Base-by-base conservation (phyloP, 2,888 invertebrate species). In the Hyposoter dolosus region DNA sequence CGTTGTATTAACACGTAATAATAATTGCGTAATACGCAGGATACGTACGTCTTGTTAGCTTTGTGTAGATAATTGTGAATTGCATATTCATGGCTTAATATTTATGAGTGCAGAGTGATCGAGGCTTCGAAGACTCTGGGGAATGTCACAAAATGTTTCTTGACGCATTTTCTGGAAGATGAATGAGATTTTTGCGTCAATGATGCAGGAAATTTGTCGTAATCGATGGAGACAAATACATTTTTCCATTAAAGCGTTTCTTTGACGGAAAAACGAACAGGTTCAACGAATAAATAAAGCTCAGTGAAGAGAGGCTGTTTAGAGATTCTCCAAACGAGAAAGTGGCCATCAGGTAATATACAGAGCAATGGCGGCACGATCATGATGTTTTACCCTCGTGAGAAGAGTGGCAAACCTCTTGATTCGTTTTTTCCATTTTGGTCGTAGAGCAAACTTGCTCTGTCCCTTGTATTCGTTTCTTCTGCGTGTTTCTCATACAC, bases 1-100 rank as follows among this genome's bases (percentile, higher is more conserved):
- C 89, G 89, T 88, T 82, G 88, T 87, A 89, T 91, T 91, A 90
- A 88, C 90, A 89, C 89, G 82, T 82, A 75, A 87, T 88, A 69
- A 84, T 75, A 77, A 78, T 83, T 83, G 68, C 40, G 43, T 23
- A 78, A 75, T 81, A 65, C 68, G 60, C 43, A 75, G 19, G 19
- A 32, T 43, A 65, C 19, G 60, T 35, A 63, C 69, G 35, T 75
- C 35, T 82, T 63, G 72, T 79, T 84, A 23, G 40, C 60, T 53
- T 47, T 43, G 60, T 63, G 10, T 63, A 6, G 65, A 23, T 32
- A 74, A 69, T 69, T 43, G 15, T 5, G 15, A 1, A 28, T 5
- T 60, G 60, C 28, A 28, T 60, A 60, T 28, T 28, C 15, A 60
- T 60, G 60, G 12, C 15, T 60, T 15, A 28, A 28, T 56, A 60